Conservation (phyloP, 2,797 vertebrate species). For the Fringilla coelebs region DNA sequence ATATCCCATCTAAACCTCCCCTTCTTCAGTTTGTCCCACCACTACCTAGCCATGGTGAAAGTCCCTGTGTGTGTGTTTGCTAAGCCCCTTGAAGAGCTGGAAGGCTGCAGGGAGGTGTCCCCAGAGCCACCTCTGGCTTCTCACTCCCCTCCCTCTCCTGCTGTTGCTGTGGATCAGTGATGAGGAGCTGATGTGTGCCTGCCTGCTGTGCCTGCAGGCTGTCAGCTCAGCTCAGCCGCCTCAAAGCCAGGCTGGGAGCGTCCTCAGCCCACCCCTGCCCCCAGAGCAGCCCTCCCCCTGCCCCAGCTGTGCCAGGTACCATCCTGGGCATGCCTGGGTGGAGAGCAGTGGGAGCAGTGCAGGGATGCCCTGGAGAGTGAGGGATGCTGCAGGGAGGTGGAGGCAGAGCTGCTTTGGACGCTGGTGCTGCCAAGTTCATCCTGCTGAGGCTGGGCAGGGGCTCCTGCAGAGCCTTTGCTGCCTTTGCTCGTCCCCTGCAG, state of each 20-base stretch:
- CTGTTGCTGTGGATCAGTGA: background rate
- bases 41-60: background rate
- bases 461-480: background rate
- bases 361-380: background rate
- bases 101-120: background rate
- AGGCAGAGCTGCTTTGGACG: fast-evolving
- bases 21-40: background rate
- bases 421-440: background rate
- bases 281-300: fast-evolving
- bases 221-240: background rate
- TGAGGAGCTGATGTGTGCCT: fast-evolving
- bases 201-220: background rate
- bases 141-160: background rate
- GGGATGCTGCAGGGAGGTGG: background rate
- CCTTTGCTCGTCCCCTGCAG: fast-evolving
- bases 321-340: fast-evolving
- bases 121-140: background rate
- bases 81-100: background rate
- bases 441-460: fast-evolving
- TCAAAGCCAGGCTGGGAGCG: background rate
- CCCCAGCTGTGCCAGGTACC: fast-evolving
- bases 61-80: background rate
- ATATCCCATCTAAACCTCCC: background rate
- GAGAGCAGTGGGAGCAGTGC: background rate
- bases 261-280: background rate